Base-by-base conservation (phyloP, 2,888 invertebrate genomes). In the Phymatocera aterrima region DNA sequence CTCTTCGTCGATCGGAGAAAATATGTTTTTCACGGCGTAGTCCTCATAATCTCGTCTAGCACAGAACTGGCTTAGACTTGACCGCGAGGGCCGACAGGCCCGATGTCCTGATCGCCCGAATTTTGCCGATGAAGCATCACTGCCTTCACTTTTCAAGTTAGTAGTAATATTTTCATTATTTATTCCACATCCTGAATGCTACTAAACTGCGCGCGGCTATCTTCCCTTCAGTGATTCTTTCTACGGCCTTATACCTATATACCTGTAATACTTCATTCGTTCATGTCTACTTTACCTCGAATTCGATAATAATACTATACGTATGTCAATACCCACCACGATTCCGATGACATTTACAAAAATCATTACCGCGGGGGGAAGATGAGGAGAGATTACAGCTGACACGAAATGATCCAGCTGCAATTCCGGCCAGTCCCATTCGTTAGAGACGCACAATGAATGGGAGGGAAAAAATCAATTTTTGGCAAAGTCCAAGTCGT, bases 141-240 rank as follows among this genome's bases (percentile, higher is more conserved):
- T 89, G 87, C 84, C 88, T 87, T 86, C 88, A 87, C 85, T 89
- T 87, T 86, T 89, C 87, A 86, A 88, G 90, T 90, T 84, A 89
- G 90, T 90, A 88, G n/a, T 37, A 15, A 15, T 64, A 51, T n/a
- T 6, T 6, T 2, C 18, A 12, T 51, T 51, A 15, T 15, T n/a
- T 21, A 57, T 57, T 24, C 3, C 24, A 3, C 15, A 40, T 40
- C 40, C 6, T 40, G 8, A 40, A 10, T 12, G 12, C 12, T 12
- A 40, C 12, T 28, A 28, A 57, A 57, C 57, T 28, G 24, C 43
- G 68, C 43, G 46, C 40, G 43, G 24, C 61, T 64, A 28, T 28
- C 57, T 57, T 15, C 57, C 28, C 12, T 28, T 15, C 1, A 10
- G 24, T 15, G 57, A 28, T 28, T 57, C 57, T 4, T 24, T 57